Evolutionary conservation across 2,797 vertebrate species (phyloP).

Genomic region (Dryobates pubescens): DNA sequence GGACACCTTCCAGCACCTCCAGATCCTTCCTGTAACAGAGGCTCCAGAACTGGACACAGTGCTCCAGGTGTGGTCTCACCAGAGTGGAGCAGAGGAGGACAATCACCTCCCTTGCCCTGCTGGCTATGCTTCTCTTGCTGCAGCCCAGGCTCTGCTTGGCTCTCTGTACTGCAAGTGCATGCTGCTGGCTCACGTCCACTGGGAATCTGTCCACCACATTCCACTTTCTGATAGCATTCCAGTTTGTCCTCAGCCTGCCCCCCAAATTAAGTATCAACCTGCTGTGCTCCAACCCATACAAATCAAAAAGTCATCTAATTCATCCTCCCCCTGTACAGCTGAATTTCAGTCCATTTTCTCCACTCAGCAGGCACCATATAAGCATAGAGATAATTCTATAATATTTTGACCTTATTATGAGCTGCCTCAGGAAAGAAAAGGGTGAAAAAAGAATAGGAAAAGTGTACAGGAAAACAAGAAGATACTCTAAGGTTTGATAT

Average conservation of each 20-base stretch:
- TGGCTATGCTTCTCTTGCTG: no score
- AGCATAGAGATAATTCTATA: background rate
- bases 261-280: background rate
- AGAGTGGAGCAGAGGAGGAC: no score
- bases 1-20: no score
- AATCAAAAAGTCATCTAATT: background rate
- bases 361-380: background rate
- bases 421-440: background rate
- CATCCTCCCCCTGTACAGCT: background rate
- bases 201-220: background rate
- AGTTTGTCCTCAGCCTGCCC: background rate
- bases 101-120: no score
- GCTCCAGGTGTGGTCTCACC: no score
- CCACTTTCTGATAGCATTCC: background rate
- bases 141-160: no score
- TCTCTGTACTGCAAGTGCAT: no score
- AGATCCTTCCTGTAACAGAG: no score
- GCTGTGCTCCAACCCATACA: background rate
- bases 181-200: background rate
- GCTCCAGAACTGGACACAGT: no score
- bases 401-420: background rate
- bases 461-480: background rate
- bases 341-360: background rate
- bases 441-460: background rate
- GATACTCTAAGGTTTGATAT: background rate